Conservation (phyloP, 2,797 vertebrate species). For the Tympanoctomys barrerae region DNA sequence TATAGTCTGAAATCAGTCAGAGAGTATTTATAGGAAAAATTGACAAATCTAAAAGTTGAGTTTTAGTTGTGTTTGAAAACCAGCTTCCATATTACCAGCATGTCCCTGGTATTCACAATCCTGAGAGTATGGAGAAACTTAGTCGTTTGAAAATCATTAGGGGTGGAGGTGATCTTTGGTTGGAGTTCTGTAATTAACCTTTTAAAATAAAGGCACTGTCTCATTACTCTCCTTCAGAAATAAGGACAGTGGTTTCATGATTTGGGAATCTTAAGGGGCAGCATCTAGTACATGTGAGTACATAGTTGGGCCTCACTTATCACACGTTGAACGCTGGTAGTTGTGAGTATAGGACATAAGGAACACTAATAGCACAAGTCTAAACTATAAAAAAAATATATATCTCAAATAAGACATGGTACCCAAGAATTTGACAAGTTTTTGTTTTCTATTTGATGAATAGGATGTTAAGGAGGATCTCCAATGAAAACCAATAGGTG, state of each 20-base stretch:
- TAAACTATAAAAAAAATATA: background rate
- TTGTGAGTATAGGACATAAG: background rate
- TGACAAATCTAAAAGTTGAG: background rate
- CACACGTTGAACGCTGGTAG: background rate
- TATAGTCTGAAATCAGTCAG: background rate
- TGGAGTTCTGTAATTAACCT: background rate
- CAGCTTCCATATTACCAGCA: background rate
- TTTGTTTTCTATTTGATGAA: background rate
- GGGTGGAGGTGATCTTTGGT: accelerated
- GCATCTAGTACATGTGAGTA: background rate
- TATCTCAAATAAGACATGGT: background rate
- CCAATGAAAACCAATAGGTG: background rate
- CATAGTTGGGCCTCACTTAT: background rate
- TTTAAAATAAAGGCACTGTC: background rate
- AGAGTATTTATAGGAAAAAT: background rate
- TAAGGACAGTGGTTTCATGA: background rate
- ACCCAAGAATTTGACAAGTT: background rate
- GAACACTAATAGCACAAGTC: too few species aligned
- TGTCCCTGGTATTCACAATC: background rate
- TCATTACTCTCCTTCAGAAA: background rate
- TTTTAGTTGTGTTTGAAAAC: background rate
- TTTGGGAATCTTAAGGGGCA: background rate
- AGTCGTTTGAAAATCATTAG: background rate
- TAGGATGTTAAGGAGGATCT: background rate
- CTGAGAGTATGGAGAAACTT: background rate